Conservation (phyloP, 1,140 invertebrate genomes). For the Heliothis virescens region DNA sequence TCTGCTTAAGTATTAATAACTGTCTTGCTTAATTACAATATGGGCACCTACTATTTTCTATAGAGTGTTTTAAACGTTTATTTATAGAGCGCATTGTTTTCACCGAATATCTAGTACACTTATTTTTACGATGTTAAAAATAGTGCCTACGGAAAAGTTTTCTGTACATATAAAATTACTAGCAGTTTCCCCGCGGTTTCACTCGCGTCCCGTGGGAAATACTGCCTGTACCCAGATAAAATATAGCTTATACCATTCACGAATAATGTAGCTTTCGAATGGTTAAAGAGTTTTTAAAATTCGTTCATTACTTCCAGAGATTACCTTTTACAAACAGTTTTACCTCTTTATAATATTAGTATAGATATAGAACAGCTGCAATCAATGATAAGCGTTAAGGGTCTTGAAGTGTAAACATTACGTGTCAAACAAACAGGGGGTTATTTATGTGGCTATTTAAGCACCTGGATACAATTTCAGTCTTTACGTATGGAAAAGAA, state of each 20-base stretch:
- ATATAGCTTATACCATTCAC: too few relatives aligned
- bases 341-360: too few relatives aligned
- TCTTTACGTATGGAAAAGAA: too few relatives aligned
- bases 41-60: not conserved
- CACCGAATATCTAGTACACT: not conserved
- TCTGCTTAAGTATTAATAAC: not conserved
- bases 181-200: too few relatives aligned
- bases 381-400: not conserved
- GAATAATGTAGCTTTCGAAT: too few relatives aligned
- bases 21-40: not conserved
- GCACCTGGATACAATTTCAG: not conserved
- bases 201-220: too few relatives aligned
- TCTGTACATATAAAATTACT: not conserved
- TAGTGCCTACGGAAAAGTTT: not conserved
- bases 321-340: too few relatives aligned
- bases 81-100: slow-evolving; percentile 27
- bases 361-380: slow-evolving; percentile 13
- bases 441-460: not conserved
- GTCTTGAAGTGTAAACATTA: not conserved
- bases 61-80: not conserved
- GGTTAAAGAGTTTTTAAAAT: too few relatives aligned
- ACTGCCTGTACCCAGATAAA: too few relatives aligned
- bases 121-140: slow-evolving; percentile 21
- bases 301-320: too few relatives aligned
- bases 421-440: not conserved